A percentile compares a stretch with the other conserved stretches of the same genome.
phyloP scores from a whole-genome alignment of 2,113 vertebrate genomes.

The Ptychochromis oligacanthus region DNA sequence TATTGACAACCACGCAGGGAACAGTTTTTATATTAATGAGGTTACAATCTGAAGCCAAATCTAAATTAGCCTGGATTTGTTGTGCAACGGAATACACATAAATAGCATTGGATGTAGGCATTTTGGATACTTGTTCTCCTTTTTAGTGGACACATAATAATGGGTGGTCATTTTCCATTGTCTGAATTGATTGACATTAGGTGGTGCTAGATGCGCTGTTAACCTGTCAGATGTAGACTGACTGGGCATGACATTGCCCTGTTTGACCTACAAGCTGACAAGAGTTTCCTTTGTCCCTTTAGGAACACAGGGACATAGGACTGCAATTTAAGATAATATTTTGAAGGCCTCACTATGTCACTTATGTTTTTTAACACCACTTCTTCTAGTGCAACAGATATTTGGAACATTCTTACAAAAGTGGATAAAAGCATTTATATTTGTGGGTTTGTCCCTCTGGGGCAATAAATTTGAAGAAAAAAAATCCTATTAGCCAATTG shows the following conservation, averaged over 20 bases:
- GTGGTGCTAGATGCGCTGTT: too few species aligned
- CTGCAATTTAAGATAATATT: too few species aligned
- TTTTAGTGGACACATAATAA: neutral
- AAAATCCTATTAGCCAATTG: neutral
- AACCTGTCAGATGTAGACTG: too few species aligned
- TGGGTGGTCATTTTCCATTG: too few species aligned
- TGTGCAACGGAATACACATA: neutral
- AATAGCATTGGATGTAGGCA: fast-evolving
- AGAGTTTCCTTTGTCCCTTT: too few species aligned
- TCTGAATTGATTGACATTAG: too few species aligned
- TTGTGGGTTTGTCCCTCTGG: neutral
- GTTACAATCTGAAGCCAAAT: neutral
- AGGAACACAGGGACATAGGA: too few species aligned
- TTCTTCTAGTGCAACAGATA: neutral
- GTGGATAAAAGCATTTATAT: neutral
- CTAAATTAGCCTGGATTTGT: neutral
- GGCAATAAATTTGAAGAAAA: neutral
- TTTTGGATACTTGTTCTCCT: neutral
- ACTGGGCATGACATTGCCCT: too few species aligned
- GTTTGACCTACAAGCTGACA: too few species aligned
- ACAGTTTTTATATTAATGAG: neutral
- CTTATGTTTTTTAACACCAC: neutral
- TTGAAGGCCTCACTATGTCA: neutral
- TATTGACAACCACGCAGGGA: neutral
- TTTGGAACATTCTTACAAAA: neutral